These are phyloP conservation scores for rat (Rattus norvegicus) DNA, from an alignment of 2,113 vertebrate species.

Conservation along the genomic window DNA sequence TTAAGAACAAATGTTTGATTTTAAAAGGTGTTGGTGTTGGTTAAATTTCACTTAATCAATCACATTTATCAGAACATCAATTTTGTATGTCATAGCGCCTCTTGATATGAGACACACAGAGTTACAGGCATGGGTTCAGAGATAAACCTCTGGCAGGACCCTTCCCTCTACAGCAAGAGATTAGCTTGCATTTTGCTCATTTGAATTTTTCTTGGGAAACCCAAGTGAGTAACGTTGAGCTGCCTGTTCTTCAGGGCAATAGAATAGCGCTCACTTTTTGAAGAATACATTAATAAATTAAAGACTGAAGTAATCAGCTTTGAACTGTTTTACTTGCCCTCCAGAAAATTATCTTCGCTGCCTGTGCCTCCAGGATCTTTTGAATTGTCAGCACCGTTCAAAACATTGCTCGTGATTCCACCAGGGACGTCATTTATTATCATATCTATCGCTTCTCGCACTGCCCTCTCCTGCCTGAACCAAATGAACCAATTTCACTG, in stretches of 20 bases:
- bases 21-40: not conserved
- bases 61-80: slow-evolving; percentile 7
- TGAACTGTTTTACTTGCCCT: slow-evolving; percentile 65
- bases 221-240: slow-evolving; percentile 42
- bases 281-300: slow-evolving; percentile 77
- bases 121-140: not conserved
- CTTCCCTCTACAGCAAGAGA: slow-evolving; percentile 47
- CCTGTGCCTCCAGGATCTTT: slow-evolving; percentile 45
- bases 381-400: slow-evolving; percentile 72
- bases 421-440: slow-evolving; percentile 53
- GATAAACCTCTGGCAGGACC: not conserved
- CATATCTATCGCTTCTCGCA: not conserved
- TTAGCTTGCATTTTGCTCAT: slow-evolving; percentile 34
- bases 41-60: slow-evolving; percentile 40
- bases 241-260: slow-evolving; percentile 54
- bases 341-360: slow-evolving; percentile 62
- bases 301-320: slow-evolving; percentile 56
- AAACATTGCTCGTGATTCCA: slow-evolving; percentile 67
- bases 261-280: slow-evolving; percentile 28
- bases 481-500: slow-evolving; percentile 34
- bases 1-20: not conserved
- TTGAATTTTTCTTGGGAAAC: slow-evolving; percentile 60
- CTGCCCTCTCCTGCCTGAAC: slow-evolving; percentile 19
- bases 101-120: not conserved
- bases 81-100: not conserved